Evolutionary conservation across 2,888 invertebrate genomes (phyloP), one percentile per base, ranked within the genome.

Genomic region (Heliconius erato): DNA sequence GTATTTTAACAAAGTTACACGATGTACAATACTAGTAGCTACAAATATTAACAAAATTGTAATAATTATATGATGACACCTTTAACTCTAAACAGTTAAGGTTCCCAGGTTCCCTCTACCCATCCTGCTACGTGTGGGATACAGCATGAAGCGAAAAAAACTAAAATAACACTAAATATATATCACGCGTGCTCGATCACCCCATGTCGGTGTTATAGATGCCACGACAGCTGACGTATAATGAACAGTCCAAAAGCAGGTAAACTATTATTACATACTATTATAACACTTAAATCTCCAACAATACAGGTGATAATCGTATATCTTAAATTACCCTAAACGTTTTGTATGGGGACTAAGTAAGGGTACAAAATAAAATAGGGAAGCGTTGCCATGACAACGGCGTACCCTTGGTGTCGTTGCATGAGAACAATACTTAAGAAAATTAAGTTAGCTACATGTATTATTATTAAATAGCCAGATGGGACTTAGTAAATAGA

Each of bases 331-430:
- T 67, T 71, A 74, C 79, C 65, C 44, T 71, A 86, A 80, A 81
- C 76, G 83, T 79, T 86, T 79, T 49, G 80, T 87, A 86, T 86
- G 89, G 91, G 89, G 89, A 88, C 84, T 81, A 85, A 87, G 88
- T 86, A 90, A 92, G 93, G 94, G 91, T 91, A 89, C 90, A 89
- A 90, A 89, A 90, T 92, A 91, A 92, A 94, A 93, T 93, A 92
- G 93, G 92, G 94, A 94, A 93, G 91, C 91, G 95, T 95, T 90
- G 89, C 91, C 89, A 92, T 91, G 88, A 87, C 86, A 85, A 92
- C 92, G 85, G 91, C 90, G 87, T 92, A 88, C 91, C 90, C 89
- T 85, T 86, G 87, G 86, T 89, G 86, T 87, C 88, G 90, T 91
- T 91, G 91, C 91, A 92, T 91, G 91, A 91, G 92, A 92, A 92